Evolutionary conservation across 92 coral and sea anemone species (phyloP).

Genomic region (Pocillopora meandrina): DNA sequence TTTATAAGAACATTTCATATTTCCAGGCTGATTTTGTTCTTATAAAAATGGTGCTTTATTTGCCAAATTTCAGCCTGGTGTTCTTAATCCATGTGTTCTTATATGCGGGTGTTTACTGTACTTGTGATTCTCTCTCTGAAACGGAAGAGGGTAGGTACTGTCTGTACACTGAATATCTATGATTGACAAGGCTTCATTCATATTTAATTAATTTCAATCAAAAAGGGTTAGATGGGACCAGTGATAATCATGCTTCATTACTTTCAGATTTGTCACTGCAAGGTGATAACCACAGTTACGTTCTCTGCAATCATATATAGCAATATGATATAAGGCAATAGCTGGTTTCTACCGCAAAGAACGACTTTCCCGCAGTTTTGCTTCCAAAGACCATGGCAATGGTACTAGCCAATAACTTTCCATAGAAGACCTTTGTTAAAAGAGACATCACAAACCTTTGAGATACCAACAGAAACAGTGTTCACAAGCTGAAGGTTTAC

Average conservation of each 20-base stretch:
- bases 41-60: conserved; percentile 38
- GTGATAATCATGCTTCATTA: conserved; percentile 14
- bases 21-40: background rate
- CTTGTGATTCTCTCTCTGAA: background rate
- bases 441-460: conserved; percentile 16
- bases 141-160: background rate
- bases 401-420: conserved; percentile 38
- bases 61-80: conserved; percentile 39
- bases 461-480: conserved; percentile 34
- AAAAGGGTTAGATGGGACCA: background rate
- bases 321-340: conserved; percentile 43
- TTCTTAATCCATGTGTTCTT: background rate
- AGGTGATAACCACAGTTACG: conserved; percentile 42
- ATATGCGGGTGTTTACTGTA: too few relatives aligned
- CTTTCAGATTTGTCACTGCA: conserved; percentile 44
- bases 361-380: conserved; percentile 18
- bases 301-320: conserved; percentile 41
- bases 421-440: conserved; percentile 27
- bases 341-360: conserved; percentile 40
- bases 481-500: conserved; percentile 41
- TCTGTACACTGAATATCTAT: background rate
- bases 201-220: background rate
- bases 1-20: conserved; percentile 35
- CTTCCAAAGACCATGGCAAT: conserved; percentile 38
- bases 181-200: background rate